These are phyloP conservation scores for Scylla paramamosain DNA, from an alignment of 1,140 invertebrate species.

Conservation along the genomic window DNA sequence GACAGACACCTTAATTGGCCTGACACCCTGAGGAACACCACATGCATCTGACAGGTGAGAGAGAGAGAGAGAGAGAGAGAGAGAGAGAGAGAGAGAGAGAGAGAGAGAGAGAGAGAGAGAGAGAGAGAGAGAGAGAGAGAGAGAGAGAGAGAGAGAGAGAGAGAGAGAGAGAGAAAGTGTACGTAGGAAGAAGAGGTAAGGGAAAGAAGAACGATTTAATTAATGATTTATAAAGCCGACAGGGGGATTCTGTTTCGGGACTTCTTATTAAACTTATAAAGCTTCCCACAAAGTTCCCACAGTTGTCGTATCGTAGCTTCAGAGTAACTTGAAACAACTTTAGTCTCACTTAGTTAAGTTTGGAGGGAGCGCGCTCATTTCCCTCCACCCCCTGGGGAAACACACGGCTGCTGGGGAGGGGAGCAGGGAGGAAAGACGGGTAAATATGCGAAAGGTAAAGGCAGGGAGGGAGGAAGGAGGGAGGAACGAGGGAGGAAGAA, in stretches of 20 bases:
- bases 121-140: no score
- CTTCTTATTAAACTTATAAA: conserved; percentile 2
- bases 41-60: no score
- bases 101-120: no score
- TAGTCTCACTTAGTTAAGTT: conserved; percentile 8
- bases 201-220: neutral
- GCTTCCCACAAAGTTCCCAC: neutral
- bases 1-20: no score
- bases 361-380: neutral
- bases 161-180: no score
- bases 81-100: no score
- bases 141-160: no score
- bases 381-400: neutral
- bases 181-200: neutral
- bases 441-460: neutral
- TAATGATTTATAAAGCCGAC: conserved; percentile 3
- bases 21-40: no score
- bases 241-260: neutral
- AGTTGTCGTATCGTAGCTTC: neutral
- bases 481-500: neutral
- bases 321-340: neutral
- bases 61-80: no score
- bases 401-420: no score
- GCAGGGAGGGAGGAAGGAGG: neutral
- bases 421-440: neutral